Evolutionary conservation across 30 jellyfish, hydroid and myxozoan genomes (phyloP).

Genomic region (Catostylus mosaicus): DNA sequence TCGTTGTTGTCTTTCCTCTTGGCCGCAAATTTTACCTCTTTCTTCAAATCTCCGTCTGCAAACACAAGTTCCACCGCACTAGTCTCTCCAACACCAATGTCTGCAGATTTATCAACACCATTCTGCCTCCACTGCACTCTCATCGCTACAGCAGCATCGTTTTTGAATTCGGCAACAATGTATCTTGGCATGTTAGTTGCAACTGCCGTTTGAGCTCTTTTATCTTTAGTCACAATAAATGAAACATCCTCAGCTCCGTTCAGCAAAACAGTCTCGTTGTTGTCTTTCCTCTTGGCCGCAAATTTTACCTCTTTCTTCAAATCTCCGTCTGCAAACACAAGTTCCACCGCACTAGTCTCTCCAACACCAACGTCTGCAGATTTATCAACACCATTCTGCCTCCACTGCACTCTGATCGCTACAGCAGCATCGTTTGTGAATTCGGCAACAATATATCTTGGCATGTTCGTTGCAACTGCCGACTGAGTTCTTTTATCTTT

Average conservation of each 20-base stretch:
- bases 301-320: neutral
- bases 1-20: neutral
- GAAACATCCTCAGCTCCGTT: neutral
- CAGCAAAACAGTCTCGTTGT: neutral
- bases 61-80: neutral
- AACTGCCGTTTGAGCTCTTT: neutral
- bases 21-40: neutral
- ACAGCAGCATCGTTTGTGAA: constrained; percentile 19
- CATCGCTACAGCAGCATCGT: neutral
- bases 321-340: constrained; percentile 4
- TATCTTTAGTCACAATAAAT: neutral
- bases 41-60: neutral
- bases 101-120: neutral
- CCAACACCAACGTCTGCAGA: neutral
- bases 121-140: neutral
- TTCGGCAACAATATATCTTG: neutral
- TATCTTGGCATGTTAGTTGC: constrained; percentile 5
- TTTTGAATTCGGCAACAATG: neutral
- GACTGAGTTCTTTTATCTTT: neutral
- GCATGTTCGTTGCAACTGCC: neutral
- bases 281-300: constrained; percentile 8
- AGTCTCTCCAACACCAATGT: neutral
- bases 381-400: neutral
- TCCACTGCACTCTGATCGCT: constrained; percentile 3
- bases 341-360: neutral